Evolutionary conservation across 2,797 vertebrate species (phyloP).

Genomic region (Sebastes wilsoni): DNA sequence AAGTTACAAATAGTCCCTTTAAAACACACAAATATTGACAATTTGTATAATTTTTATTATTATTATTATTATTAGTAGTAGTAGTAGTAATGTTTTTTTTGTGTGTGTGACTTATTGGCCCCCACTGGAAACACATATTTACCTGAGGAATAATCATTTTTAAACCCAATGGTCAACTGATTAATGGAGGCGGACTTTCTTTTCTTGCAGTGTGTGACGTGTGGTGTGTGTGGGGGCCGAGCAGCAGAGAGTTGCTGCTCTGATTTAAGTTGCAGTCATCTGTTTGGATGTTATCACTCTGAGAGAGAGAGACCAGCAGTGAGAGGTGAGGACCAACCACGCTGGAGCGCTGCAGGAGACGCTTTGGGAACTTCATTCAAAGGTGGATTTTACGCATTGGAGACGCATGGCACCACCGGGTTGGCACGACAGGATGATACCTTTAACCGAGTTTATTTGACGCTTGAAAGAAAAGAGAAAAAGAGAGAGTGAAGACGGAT

Average conservation of each 20-base stretch:
- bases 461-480: conserved; percentile 33
- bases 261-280: conserved; percentile 75
- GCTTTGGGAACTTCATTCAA: conserved; percentile 1
- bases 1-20: no score
- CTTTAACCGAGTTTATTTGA: conserved; percentile 31
- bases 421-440: conserved; percentile 11
- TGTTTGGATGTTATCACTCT: conserved; percentile 75
- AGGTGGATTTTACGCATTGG: conserved; percentile 51
- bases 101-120: no score
- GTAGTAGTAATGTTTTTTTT: no score
- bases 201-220: conserved; percentile 77
- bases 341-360: conserved; percentile 13
- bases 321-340: conserved; percentile 12
- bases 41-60: no score
- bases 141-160: not conserved
- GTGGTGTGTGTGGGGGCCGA: conserved; percentile 79
- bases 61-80: no score
- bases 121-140: not conserved
- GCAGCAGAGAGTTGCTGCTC: conserved; percentile 57
- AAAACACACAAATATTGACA: no score
- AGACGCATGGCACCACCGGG: conserved; percentile 41
- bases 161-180: not conserved
- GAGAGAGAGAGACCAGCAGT: conserved; percentile 17
- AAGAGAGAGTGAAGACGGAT: not conserved
- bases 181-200: not conserved